Conservation (phyloP, 2,113 vertebrate species). For the Equus przewalskii region DNA sequence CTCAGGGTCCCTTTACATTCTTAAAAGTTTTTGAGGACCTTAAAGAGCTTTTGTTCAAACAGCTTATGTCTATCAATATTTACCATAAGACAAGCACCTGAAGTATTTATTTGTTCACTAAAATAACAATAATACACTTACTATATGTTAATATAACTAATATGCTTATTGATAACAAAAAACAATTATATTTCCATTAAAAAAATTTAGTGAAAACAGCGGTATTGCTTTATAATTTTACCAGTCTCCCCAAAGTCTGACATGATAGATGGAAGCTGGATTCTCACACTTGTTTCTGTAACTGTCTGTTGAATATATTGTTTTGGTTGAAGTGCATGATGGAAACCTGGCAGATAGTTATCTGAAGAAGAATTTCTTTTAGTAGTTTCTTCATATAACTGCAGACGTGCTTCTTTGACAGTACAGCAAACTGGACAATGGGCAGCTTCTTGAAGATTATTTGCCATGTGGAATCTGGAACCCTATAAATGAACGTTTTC, state of each 20-base stretch:
- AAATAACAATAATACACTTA: background rate
- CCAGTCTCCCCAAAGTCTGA: background rate
- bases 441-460: background rate
- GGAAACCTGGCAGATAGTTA: background rate
- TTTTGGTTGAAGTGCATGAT: background rate
- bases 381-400: accelerated
- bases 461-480: background rate
- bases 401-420: background rate
- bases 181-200: background rate
- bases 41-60: background rate
- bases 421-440: accelerated
- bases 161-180: background rate
- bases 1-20: accelerated
- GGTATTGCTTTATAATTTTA: background rate
- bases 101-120: background rate
- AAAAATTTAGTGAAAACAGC: background rate
- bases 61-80: background rate
- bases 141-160: background rate
- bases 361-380: accelerated
- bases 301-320: accelerated
- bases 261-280: background rate
- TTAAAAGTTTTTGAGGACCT: background rate
- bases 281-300: background rate
- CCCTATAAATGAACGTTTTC: accelerated
- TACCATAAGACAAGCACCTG: background rate